Conservation (phyloP, 2,888 invertebrate species). For the Hololepta plana region DNA sequence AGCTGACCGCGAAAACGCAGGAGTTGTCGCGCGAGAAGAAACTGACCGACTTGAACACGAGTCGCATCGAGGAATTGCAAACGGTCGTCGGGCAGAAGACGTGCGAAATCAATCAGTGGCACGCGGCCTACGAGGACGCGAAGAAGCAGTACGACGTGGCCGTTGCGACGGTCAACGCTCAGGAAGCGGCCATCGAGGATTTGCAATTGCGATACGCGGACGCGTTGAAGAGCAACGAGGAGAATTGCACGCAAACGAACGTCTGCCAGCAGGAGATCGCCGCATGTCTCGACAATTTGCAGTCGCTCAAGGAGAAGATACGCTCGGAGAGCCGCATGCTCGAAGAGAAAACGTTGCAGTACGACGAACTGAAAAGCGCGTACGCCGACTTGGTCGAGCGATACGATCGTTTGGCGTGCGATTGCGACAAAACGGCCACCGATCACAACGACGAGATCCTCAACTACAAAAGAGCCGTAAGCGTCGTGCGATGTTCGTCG, state of each 20-base stretch:
- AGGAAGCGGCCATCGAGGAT: constrained; percentile 19
- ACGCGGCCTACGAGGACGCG: constrained; percentile 11
- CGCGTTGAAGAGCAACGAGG: constrained; percentile 20
- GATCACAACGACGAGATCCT: constrained; percentile 16
- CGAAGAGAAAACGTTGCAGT: constrained; percentile 14
- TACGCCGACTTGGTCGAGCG: too few relatives aligned
- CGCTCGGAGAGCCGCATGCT: constrained; percentile 14
- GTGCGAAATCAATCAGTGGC: constrained; percentile 10
- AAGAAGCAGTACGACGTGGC: constrained; percentile 6
- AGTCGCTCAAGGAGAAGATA: constrained; percentile 13
- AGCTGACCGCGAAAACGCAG: too few relatives aligned
- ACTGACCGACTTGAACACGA: constrained; percentile 9
- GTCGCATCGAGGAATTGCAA: constrained; percentile 19
- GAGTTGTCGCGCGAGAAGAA: constrained; percentile 11
- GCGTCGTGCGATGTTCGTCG: constrained; percentile 6
- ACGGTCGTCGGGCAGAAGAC: constrained; percentile 16
- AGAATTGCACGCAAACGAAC: constrained; percentile 10
- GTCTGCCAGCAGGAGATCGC: constrained; percentile 10
- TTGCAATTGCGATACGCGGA: constrained; percentile 22
- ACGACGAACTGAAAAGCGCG: constrained; percentile 15
- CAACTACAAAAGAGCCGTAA: constrained; percentile 17
- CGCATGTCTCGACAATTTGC: constrained; percentile 9
- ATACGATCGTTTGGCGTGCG: too few relatives aligned
- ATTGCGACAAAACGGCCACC: constrained; percentile 14
- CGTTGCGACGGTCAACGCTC: constrained; percentile 8